Percentiles rank a stretch among this genome's conserved stretches.
These are phyloP conservation scores for Zygogramma bicolorata DNA, from an alignment of 2,888 invertebrate species.

Conservation along the genomic window DNA sequence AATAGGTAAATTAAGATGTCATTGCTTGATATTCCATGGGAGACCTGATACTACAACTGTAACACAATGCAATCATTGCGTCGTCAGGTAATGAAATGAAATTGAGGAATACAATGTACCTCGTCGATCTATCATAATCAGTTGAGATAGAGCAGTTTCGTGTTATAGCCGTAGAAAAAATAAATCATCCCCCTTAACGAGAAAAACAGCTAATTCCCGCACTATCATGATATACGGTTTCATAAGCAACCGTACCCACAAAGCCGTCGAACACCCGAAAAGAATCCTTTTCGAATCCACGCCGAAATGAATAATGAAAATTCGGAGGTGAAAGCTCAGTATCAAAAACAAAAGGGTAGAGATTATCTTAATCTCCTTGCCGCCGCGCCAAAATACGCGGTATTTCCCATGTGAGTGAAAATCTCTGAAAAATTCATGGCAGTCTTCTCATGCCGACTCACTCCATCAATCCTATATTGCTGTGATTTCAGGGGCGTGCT, in stretches of 20 bases:
- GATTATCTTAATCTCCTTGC: background rate
- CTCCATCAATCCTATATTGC: conserved; percentile 14
- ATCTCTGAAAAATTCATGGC: conserved; percentile 29
- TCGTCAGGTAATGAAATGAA: no score
- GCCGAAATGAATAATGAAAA: background rate
- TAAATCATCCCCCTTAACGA: no score
- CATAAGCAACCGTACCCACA: background rate
- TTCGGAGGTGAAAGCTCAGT: background rate
- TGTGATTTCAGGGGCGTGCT: background rate
- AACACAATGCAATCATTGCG: no score
- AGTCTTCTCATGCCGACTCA: background rate
- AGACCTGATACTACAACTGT: no score
- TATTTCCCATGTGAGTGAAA: conserved; percentile 22
- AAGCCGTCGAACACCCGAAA: background rate
- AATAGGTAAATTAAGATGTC: no score
- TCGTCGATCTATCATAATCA: no score
- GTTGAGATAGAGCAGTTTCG: no score
- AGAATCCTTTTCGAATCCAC: background rate
- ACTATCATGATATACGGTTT: background rate
- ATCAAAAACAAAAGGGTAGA: conserved; percentile 6
- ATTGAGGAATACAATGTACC: no score
- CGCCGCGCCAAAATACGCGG: background rate
- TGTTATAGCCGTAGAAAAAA: no score
- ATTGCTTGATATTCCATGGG: no score
- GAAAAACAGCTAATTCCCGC: background rate